Evolutionary conservation across 2,888 invertebrate species (phyloP), one percentile per base, ranked within the genome.

Genomic region (Hedychridium roseum): DNA sequence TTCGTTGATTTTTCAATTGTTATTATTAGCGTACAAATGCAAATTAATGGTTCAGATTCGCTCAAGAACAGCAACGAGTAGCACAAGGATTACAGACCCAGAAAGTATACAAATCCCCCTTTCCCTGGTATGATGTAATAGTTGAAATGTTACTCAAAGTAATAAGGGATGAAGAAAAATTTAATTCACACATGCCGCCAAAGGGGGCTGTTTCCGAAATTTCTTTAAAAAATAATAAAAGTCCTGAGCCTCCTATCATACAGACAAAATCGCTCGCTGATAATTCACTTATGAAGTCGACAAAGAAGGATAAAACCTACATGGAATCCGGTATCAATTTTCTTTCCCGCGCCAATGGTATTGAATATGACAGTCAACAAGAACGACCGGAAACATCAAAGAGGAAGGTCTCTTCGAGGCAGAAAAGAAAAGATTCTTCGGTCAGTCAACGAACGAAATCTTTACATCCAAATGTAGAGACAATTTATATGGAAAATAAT

Each of bases 41-140:
- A n/a, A 3, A 11, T 35, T 39, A 14, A 27, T 23, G 5, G 5
- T 21, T 27, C 27, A 69, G 69, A 40, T 66, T 68, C 23, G 43
- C 47, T 3, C 37, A 37, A 18, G 68, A 70, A 32, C 69, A 69
- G 52, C 30, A 38, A 14, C 54, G 56, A 41, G 60, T 42, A 32
- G 58, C 63, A 3, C 32, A 49, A 35, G 42, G 44, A 3, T 39
- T 70, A 15, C 42, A 51, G 20, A 53, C 23, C 3, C 54, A 46
- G 3, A 62, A 55, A 28, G 31, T 37, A 1, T 67, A 61, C n/a
- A 51, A 52, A 37, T 61, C 69, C 3, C 43, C 57, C 20, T 36
- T 60, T 15, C 35, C 50, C 23, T 69, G 70, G 67, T 67, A 67
- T 28, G 37, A 58, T 15, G 43, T 68, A 37, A 45, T 69, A 11